A percentile compares a stretch with the other conserved stretches of the same genome.
These are phyloP conservation scores for Ophonus ardosiacus DNA, from an alignment of 2,888 invertebrate genomes.

Conservation along the genomic window DNA sequence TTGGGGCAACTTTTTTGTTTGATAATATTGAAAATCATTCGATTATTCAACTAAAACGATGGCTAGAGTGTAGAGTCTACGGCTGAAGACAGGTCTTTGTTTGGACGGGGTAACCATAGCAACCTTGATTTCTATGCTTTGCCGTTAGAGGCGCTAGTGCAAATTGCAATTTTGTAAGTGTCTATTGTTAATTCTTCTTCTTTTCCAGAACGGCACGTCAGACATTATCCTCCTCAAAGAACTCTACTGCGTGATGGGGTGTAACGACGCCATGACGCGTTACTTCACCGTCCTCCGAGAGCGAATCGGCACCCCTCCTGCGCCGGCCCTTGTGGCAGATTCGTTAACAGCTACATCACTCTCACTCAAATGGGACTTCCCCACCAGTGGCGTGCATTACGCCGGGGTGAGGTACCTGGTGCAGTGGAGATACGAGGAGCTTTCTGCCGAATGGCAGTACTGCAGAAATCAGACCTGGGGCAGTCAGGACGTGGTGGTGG, in stretches of 20 bases:
- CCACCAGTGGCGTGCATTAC: slow-evolving; percentile 78
- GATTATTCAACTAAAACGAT: too few species aligned
- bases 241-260: slow-evolving; percentile 89
- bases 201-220: slow-evolving; percentile 82
- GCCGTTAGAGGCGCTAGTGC: too few species aligned
- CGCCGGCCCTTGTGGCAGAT: slow-evolving; percentile 88
- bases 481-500: slow-evolving; percentile 80
- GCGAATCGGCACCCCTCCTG: slow-evolving; percentile 83
- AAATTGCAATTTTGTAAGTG: too few species aligned
- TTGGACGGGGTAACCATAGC: too few species aligned
- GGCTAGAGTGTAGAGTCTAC: too few species aligned
- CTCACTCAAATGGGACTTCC: slow-evolving; percentile 87
- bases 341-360: slow-evolving; percentile 87
- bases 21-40: too few species aligned
- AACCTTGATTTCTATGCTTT: too few species aligned
- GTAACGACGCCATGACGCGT: slow-evolving; percentile 87
- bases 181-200: not conserved
- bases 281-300: slow-evolving; percentile 84
- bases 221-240: slow-evolving; percentile 83
- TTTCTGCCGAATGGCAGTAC: slow-evolving; percentile 88
- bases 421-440: slow-evolving; percentile 86
- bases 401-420: slow-evolving; percentile 80
- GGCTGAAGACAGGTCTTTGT: too few species aligned
- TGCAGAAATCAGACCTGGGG: slow-evolving; percentile 86
- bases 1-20: too few species aligned